phyloP scores from a whole-genome alignment of 2,113 vertebrate species.

The Ceyx melanurus region DNA sequence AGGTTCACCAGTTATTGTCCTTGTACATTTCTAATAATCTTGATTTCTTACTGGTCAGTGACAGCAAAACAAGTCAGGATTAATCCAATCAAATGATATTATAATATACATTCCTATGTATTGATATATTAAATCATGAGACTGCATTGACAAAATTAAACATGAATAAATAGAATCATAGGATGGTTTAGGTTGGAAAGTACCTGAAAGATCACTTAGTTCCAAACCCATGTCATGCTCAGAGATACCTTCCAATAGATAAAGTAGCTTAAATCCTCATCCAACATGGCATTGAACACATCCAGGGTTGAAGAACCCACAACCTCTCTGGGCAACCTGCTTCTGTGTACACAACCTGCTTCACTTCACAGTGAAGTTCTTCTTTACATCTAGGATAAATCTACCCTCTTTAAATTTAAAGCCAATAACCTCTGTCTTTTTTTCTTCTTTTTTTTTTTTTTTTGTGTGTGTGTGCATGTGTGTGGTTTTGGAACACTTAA shows the following conservation, averaged over 20 bases:
- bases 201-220: not conserved
- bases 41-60: not conserved
- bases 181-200: not conserved
- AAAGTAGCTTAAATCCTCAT: not conserved
- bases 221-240: not conserved
- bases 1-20: not conserved
- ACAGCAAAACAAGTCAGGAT: not conserved
- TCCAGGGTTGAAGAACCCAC: not conserved
- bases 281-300: not conserved
- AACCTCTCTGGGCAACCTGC: not conserved
- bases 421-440: not conserved
- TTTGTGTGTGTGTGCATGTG: too few species aligned
- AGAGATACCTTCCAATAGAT: not conserved
- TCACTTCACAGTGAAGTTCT: not conserved
- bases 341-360: not conserved
- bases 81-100: not conserved
- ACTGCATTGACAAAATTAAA: not conserved
- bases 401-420: not conserved
- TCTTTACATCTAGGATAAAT: not conserved
- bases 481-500: not conserved
- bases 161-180: not conserved
- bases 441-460: not conserved
- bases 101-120: not conserved
- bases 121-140: not conserved
- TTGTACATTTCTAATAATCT: not conserved